Evolutionary conservation across 2,113 vertebrate genomes (phyloP).

Genomic region (Candoia aspera): DNA sequence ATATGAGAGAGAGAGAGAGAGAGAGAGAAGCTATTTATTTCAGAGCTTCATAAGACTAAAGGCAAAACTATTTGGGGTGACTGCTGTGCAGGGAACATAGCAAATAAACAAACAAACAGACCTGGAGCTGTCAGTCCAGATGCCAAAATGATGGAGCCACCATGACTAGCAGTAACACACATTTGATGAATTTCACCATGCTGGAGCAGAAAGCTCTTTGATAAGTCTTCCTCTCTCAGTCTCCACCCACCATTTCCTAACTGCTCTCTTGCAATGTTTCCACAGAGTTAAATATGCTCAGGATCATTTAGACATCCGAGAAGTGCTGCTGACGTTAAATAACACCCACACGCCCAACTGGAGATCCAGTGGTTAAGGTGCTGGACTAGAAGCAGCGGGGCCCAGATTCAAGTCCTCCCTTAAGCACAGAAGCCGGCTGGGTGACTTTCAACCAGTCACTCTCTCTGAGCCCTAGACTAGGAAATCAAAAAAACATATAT

Average conservation of each 20-base stretch:
- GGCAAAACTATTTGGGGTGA: background rate
- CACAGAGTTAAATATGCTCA: background rate
- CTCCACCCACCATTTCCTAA: background rate
- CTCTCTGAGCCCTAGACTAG: background rate
- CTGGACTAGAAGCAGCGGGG: background rate
- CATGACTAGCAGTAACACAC: too few relatives aligned
- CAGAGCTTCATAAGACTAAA: constrained; percentile 39
- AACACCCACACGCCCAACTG: background rate
- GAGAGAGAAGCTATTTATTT: constrained; percentile 44
- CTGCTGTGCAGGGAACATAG: background rate
- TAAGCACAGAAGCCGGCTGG: background rate
- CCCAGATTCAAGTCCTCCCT: background rate
- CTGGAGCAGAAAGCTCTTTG: background rate
- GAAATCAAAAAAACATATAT: too few relatives aligned
- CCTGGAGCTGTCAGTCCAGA: background rate
- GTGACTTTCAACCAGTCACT: background rate
- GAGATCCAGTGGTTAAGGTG: background rate
- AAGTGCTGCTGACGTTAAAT: background rate
- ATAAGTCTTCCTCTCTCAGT: background rate
- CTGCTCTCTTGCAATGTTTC: background rate
- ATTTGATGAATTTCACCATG: background rate
- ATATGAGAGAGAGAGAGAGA: background rate
- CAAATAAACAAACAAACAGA: background rate
- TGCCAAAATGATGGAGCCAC: background rate
- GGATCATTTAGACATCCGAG: background rate